phyloP scores from a whole-genome alignment of 1,140 invertebrate genomes.

The Solenopsis fugax region DNA sequence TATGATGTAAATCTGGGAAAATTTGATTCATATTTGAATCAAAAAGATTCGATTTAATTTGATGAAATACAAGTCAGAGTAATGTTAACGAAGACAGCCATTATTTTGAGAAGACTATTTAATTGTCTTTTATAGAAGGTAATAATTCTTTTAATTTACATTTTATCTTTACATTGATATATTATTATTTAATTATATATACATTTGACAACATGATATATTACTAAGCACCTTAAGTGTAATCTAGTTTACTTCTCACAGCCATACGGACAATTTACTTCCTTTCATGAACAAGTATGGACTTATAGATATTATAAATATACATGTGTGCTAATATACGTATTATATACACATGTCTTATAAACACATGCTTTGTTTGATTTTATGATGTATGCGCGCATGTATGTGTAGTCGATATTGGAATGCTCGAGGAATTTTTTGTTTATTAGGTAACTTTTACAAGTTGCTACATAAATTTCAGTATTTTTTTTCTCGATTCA shows the following conservation, averaged over 20 bases:
- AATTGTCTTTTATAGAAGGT: conserved; percentile 78
- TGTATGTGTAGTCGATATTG: conserved; percentile 37
- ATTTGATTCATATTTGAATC: too few species aligned
- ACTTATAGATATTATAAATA: conserved; percentile 79
- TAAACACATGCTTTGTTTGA: conserved; percentile 47
- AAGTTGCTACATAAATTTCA: conserved; percentile 14
- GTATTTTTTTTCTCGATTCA: not conserved
- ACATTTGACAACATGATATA: conserved; percentile 85
- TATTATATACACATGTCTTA: conserved; percentile 34
- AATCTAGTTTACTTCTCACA: conserved; percentile 87
- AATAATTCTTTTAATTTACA: conserved; percentile 82
- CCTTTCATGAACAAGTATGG: conserved; percentile 85
- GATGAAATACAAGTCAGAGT: conserved; percentile 6
- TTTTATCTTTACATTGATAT: conserved; percentile 83
- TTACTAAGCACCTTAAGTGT: conserved; percentile 87
- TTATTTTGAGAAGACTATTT: conserved; percentile 77
- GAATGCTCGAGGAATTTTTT: conserved; percentile 24
- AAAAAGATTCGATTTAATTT: too few species aligned
- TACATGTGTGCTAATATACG: conserved; percentile 70
- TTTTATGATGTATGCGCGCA: conserved; percentile 26
- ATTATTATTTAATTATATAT: conserved; percentile 85
- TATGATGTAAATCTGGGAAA: too few species aligned
- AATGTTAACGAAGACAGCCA: conserved; percentile 61
- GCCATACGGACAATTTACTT: conserved; percentile 86
- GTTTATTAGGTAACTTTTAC: not conserved